These are phyloP conservation scores for Diaperis boleti DNA, from an alignment of 2,888 invertebrate species.

Conservation along the genomic window DNA sequence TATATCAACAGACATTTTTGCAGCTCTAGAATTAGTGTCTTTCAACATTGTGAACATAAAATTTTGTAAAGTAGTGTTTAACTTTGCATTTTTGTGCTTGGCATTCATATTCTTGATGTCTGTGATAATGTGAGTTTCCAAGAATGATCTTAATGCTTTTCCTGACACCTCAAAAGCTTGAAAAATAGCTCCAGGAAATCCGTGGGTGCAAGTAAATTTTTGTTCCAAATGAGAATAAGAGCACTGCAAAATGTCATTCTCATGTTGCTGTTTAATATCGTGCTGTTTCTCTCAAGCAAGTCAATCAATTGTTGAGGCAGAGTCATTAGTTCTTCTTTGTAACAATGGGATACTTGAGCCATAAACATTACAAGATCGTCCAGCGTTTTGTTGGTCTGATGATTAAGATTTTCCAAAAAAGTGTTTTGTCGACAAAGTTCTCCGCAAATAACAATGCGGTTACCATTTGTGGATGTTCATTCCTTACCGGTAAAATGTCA, in stretches of 20 bases:
- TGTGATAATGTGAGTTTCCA: slow-evolving; percentile 91
- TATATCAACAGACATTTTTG: slow-evolving; percentile 93
- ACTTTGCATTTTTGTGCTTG: slow-evolving; percentile 91
- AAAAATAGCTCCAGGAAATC: slow-evolving; percentile 93
- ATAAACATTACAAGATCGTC: slow-evolving; percentile 92
- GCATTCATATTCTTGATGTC: slow-evolving; percentile 96
- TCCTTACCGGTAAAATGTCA: too few relatives aligned
- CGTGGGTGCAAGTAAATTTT: slow-evolving; percentile 88
- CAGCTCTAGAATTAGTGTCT: slow-evolving; percentile 88
- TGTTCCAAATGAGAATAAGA: slow-evolving; percentile 92
- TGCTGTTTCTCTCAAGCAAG: slow-evolving; percentile 86
- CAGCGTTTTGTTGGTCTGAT: slow-evolving; percentile 84
- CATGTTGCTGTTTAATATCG: slow-evolving; percentile 88
- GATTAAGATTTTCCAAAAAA: too few relatives aligned
- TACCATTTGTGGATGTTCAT: too few relatives aligned
- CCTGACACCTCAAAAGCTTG: slow-evolving; percentile 89
- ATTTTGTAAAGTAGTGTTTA: slow-evolving; percentile 92
- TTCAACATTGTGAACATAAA: slow-evolving; percentile 96
- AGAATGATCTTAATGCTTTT: slow-evolving; percentile 89
- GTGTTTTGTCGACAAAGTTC: too few relatives aligned
- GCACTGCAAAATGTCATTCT: slow-evolving; percentile 92
- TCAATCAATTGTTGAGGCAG: slow-evolving; percentile 92
- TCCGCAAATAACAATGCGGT: too few relatives aligned
- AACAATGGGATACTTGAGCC: slow-evolving; percentile 94
- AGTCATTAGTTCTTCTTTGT: slow-evolving; percentile 81